These are phyloP conservation scores for Metopolophium dirhodum DNA, from an alignment of 1,140 invertebrate species.

Conservation along the genomic window DNA sequence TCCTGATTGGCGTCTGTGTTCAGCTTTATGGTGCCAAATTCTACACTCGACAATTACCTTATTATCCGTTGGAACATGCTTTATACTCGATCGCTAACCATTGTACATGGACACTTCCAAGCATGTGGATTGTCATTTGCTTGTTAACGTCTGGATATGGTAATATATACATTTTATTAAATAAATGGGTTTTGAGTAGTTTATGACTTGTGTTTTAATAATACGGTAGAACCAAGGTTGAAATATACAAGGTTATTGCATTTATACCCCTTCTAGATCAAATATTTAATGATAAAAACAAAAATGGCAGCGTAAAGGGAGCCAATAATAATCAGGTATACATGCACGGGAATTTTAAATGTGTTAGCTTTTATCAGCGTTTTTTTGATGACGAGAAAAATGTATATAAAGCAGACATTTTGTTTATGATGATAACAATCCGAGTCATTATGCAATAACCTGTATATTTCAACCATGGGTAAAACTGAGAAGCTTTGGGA, in stretches of 20 bases:
- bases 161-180: neutral
- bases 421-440: too few relatives aligned
- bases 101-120: neutral
- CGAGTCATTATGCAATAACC: too few relatives aligned
- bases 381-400: too few relatives aligned
- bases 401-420: too few relatives aligned
- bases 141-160: neutral
- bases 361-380: too few relatives aligned
- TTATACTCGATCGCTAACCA: neutral
- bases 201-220: neutral
- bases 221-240: neutral
- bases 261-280: too few relatives aligned
- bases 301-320: too few relatives aligned
- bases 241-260: too few relatives aligned
- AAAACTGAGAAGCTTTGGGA: too few relatives aligned
- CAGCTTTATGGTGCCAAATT: neutral
- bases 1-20: neutral
- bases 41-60: neutral
- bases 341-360: too few relatives aligned
- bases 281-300: too few relatives aligned
- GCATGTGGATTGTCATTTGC: neutral
- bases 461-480: neutral
- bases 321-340: too few relatives aligned
- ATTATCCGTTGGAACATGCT: neutral
- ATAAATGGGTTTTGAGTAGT: neutral